Conservation (phyloP, 2,113 vertebrate genomes). For the Neopipo cinnamomea region DNA sequence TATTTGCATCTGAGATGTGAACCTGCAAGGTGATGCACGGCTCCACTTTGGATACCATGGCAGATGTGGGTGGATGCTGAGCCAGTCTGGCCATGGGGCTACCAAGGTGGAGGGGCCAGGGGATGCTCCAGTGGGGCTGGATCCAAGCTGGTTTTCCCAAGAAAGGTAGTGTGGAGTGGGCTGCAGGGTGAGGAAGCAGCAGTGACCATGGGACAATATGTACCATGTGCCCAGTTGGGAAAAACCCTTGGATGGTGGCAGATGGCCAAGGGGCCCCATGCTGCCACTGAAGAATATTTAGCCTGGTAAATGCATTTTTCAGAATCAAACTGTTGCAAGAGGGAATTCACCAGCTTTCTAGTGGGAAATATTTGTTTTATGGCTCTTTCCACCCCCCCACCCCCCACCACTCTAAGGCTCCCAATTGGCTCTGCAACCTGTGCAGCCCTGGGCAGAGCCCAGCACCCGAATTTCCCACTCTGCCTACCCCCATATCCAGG, state of each 20-base stretch:
- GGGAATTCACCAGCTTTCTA: neutral
- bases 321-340: neutral
- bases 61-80: neutral
- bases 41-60: rapidly evolving
- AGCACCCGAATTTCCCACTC: rapidly evolving
- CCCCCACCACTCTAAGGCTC: neutral
- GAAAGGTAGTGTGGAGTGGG: rapidly evolving
- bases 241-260: rapidly evolving
- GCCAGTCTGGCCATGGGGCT: rapidly evolving
- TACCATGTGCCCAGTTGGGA: neutral
- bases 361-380: neutral
- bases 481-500: rapidly evolving
- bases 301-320: neutral
- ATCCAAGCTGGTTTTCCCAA: neutral
- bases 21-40: rapidly evolving
- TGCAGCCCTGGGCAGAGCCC: neutral
- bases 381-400: neutral
- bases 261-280: rapidly evolving
- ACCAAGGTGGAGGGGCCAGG: neutral
- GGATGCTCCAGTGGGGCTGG: neutral
- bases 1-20: neutral
- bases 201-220: too few relatives aligned
- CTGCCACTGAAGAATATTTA: neutral
- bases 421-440: neutral
- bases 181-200: neutral